A percentile compares a stretch with the other conserved stretches of the same genome.
Conservation (phyloP, 2,888 invertebrate genomes). For the Brenthis hecate region DNA sequence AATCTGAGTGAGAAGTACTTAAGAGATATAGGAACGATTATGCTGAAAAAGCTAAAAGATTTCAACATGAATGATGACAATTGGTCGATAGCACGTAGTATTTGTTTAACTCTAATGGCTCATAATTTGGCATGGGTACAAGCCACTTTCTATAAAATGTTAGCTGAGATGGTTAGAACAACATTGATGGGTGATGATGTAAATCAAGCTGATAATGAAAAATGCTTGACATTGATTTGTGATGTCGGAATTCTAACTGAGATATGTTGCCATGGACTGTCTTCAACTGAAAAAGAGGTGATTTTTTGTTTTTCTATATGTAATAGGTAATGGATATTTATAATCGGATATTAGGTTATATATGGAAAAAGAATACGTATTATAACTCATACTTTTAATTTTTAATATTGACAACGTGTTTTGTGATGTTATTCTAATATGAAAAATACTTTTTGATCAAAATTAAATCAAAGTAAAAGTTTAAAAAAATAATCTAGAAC, state of each 20-base stretch:
- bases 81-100: slow-evolving; percentile 63
- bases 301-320: not conserved
- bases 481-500: no score
- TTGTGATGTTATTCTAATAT: no score
- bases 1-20: slow-evolving; percentile 82
- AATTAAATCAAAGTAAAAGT: no score
- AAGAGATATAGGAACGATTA: slow-evolving; percentile 65
- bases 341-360: not conserved
- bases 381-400: no score
- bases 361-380: no score
- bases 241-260: slow-evolving; percentile 83
- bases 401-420: no score
- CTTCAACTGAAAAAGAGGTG: slow-evolving; percentile 63
- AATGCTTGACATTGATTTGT: slow-evolving; percentile 78
- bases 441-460: no score
- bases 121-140: slow-evolving; percentile 80
- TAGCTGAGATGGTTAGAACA: slow-evolving; percentile 77
- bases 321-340: not conserved
- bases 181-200: slow-evolving; percentile 79
- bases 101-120: slow-evolving; percentile 80
- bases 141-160: slow-evolving; percentile 77
- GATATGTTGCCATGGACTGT: slow-evolving; percentile 84
- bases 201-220: slow-evolving; percentile 67
- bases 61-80: slow-evolving; percentile 62
- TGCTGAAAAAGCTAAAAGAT: slow-evolving; percentile 59